Evolutionary conservation across 2,113 vertebrate genomes (phyloP).

Genomic region (Notiomystis cincta): DNA sequence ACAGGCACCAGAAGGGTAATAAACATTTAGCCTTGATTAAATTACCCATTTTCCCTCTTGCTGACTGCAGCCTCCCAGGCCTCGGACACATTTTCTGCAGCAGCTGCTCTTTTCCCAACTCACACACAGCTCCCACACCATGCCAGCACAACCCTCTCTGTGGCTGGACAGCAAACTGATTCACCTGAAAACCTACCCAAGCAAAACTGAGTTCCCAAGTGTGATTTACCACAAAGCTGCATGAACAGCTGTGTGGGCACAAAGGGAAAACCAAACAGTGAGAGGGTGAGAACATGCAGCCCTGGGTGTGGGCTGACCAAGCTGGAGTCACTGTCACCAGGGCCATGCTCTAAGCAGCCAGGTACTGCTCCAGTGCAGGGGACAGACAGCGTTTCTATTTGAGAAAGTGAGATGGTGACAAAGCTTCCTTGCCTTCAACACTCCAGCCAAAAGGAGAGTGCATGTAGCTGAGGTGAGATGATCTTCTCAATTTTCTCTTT

Average conservation of each 20-base stretch:
- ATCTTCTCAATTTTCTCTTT: neutral
- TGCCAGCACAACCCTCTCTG: neutral
- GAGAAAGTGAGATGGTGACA: neutral
- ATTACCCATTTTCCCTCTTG: neutral
- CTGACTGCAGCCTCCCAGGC: neutral
- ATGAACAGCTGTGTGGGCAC: neutral
- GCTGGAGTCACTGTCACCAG: neutral
- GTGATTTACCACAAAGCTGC: neutral
- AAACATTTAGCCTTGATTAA: constrained; percentile 17
- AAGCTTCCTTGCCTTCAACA: neutral
- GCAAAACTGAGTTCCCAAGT: neutral
- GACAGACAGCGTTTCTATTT: neutral
- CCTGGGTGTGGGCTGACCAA: neutral
- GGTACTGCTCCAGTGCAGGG: neutral
- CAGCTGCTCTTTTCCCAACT: neutral
- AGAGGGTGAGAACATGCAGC: neutral
- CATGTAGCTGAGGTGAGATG: neutral
- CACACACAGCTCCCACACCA: neutral
- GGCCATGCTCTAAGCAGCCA: neutral
- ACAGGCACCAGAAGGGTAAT: constrained; percentile 11
- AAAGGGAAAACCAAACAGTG: neutral
- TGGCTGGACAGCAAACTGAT: neutral
- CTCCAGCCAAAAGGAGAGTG: neutral
- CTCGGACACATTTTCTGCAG: neutral
- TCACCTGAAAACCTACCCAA: neutral